Conservation (phyloP, 2,888 invertebrate species). For the Clostera curtula region DNA sequence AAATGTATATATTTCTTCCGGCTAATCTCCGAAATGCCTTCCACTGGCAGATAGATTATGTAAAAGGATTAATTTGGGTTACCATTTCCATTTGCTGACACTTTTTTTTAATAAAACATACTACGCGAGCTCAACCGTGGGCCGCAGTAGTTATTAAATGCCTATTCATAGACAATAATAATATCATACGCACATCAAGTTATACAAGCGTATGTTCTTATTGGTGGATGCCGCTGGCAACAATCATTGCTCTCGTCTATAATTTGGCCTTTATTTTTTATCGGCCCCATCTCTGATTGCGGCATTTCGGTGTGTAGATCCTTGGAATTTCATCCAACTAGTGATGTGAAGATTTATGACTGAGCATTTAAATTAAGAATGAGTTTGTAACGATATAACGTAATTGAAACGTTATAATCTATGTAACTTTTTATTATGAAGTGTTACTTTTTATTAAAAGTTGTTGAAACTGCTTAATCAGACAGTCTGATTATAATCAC, state of each 20-base stretch:
- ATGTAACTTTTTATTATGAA: constrained; percentile 22
- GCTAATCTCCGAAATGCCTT: no score
- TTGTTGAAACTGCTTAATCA: background rate
- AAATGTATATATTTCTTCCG: no score
- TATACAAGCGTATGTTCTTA: constrained; percentile 18
- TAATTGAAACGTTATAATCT: constrained; percentile 27
- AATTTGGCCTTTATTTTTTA: constrained; percentile 43
- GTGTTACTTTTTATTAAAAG: constrained; percentile 4
- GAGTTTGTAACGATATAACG: constrained; percentile 17
- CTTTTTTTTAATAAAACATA: no score
- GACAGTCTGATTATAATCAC: no score
- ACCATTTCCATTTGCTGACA: no score
- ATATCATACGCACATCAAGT: constrained; percentile 14
- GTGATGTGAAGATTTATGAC: constrained; percentile 40
- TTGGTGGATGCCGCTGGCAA: constrained; percentile 26
- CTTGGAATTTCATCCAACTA: constrained; percentile 31
- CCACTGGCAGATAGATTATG: no score
- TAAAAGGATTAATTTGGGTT: no score
- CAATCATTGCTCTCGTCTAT: constrained; percentile 37
- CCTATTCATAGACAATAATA: no score
- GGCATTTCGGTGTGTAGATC: constrained; percentile 32
- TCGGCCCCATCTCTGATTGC: constrained; percentile 42
- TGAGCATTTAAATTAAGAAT: constrained; percentile 30
- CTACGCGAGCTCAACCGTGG: no score
- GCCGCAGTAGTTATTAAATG: no score